Evolutionary conservation across 2,888 invertebrate species (phyloP).

Genomic region (Watsonalla cultraria): DNA sequence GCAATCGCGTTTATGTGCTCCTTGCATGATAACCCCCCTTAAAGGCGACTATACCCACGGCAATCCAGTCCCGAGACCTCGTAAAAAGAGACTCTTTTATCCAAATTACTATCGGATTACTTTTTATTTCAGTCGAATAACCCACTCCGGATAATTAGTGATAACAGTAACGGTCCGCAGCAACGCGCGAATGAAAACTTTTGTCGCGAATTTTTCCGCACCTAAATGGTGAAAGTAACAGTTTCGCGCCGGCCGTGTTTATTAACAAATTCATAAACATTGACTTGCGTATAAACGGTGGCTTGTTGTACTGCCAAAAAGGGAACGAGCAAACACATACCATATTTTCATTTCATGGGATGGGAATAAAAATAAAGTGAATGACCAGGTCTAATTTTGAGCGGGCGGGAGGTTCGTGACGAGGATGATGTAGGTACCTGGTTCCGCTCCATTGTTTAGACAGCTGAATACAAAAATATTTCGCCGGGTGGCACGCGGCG

Average conservation of each 20-base stretch:
- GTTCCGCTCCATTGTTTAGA: conserved; percentile 68
- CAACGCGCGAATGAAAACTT: conserved; percentile 36
- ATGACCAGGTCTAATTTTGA: conserved; percentile 74
- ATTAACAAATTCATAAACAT: conserved; percentile 76
- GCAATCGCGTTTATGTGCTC: conserved; percentile 54
- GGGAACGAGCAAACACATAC: conserved; percentile 62
- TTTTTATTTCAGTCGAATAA: conserved; percentile 55
- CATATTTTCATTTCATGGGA: conserved; percentile 77
- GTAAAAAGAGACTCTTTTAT: conserved; percentile 59
- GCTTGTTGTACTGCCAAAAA: conserved; percentile 50
- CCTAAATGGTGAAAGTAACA: conserved; percentile 58
- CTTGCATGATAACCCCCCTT: conserved; percentile 62
- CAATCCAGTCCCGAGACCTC: conserved; percentile 52
- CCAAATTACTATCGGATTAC: conserved; percentile 63
- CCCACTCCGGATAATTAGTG: conserved; percentile 59
- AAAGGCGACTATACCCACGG: conserved; percentile 48
- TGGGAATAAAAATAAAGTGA: conserved; percentile 76
- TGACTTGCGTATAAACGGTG: conserved; percentile 64
- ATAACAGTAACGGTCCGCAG: conserved; percentile 39
- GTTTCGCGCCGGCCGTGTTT: conserved; percentile 49
- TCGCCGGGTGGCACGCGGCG: conserved; percentile 34
- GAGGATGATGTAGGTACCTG: conserved; percentile 55
- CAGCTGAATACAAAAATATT: conserved; percentile 64
- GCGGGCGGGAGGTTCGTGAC: conserved; percentile 66
- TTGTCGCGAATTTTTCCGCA: conserved; percentile 35